A percentile compares a stretch with the other conserved stretches of the same genome.
phyloP scores from a whole-genome alignment of 2,888 invertebrate genomes.

The Diarsia dahlii region DNA sequence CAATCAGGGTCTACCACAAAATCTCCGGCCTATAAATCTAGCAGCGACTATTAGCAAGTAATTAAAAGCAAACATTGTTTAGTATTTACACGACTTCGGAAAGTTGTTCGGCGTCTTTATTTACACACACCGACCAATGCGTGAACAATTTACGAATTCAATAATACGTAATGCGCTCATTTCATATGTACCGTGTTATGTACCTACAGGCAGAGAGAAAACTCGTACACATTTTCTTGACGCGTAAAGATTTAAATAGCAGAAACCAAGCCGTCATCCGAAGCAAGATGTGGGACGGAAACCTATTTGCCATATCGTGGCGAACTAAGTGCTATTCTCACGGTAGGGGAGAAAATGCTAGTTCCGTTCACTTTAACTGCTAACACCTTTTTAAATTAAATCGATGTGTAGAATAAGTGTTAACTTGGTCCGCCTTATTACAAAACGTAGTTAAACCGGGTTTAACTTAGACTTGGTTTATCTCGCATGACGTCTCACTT shows the following conservation, averaged over 20 bases:
- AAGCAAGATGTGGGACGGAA: conserved; percentile 67
- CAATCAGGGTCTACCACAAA: conserved; percentile 33
- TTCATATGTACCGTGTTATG: conserved; percentile 29
- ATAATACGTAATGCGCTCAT: conserved; percentile 41
- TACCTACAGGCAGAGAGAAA: conserved; percentile 37
- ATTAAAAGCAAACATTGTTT: conserved; percentile 50
- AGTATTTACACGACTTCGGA: conserved; percentile 30
- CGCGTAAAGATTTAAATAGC: conserved; percentile 56
- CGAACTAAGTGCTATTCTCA: conserved; percentile 71
- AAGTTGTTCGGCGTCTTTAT: conserved; percentile 51
- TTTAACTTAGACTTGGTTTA: too few species aligned
- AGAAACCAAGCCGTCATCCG: conserved; percentile 55
- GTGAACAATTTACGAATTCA: conserved; percentile 48
- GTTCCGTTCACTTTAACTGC: conserved; percentile 55
- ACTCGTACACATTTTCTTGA: conserved; percentile 45
- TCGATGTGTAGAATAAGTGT: conserved; percentile 24
- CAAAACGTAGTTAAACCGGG: too few species aligned
- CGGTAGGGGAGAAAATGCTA: conserved; percentile 64
- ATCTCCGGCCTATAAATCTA: conserved; percentile 27
- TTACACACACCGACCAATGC: conserved; percentile 41
- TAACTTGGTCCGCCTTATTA: too few species aligned
- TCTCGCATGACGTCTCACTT: too few species aligned
- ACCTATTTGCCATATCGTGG: conserved; percentile 71
- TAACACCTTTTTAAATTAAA: conserved; percentile 38
- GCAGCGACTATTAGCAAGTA: conserved; percentile 13